Evolutionary conservation across 2,797 vertebrate species (phyloP).

Genomic region (Dendrocincla tyrannina): DNA sequence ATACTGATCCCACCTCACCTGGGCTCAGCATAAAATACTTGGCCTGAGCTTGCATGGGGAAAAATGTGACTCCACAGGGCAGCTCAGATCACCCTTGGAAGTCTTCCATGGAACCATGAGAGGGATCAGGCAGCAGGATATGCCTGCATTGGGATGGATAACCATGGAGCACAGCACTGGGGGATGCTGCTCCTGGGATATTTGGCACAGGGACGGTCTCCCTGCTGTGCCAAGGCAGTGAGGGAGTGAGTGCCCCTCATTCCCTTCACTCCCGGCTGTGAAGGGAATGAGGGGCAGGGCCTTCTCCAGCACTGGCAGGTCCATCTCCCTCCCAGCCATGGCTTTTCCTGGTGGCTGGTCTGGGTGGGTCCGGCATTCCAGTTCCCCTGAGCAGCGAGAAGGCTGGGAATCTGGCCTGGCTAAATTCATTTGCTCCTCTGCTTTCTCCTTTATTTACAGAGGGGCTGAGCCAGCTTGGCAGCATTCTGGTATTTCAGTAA

Average conservation of each 20-base stretch:
- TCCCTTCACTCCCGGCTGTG: no score
- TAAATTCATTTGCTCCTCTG: neutral
- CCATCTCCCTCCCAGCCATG: neutral
- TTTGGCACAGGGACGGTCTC: fast-evolving
- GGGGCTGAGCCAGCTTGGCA: neutral
- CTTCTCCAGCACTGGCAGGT: fast-evolving
- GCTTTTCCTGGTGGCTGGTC: neutral
- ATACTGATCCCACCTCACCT: neutral
- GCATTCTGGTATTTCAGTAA: neutral
- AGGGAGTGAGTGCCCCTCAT: no score
- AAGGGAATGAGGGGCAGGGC: neutral
- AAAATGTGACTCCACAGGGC: neutral
- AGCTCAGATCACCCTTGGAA: neutral
- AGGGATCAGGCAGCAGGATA: neutral
- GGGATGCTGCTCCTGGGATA: fast-evolving
- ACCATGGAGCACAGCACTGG: neutral
- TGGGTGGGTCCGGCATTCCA: fast-evolving
- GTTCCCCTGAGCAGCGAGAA: neutral
- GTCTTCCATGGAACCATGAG: fast-evolving
- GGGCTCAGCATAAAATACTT: neutral
- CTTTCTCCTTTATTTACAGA: neutral
- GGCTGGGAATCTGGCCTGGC: neutral
- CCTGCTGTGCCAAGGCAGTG: no score
- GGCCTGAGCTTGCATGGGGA: no score
- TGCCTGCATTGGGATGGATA: no score